Evolutionary conservation across 1,140 invertebrate genomes (phyloP), one percentile per base, ranked within the genome.

Genomic region (Ceratina australensis): DNA sequence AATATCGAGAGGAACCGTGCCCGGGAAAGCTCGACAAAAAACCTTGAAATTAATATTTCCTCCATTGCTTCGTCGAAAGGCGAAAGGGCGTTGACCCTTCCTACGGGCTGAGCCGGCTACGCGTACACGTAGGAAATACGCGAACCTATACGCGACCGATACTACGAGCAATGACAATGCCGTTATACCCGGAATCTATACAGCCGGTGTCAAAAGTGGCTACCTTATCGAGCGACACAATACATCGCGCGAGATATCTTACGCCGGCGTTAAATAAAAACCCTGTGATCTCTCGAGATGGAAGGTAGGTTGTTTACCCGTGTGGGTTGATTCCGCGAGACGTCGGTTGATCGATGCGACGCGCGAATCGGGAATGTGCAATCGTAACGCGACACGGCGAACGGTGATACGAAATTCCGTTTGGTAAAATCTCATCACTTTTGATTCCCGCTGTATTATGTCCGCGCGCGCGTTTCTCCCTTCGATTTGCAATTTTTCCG

Each of bases 11-110:
- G 52, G 66, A 65, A 65, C 65, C 63, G 65, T 24, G 76, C n/a
- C 66, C 16, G 64, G 63, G 66, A 71, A 81, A 84, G 69, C 73
- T 42, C 64, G 72, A 78, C 82, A 84, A 84, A 84, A 84, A 84
- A 84, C 74, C 82, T 84, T 84, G 79, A 82, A 84, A 85, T 85
- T 85, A 85, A 85, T 85, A 84, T 85, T 80, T 84, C 64, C 83
- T 75, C 64, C 75, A 79, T 50, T 57, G 74, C 72, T 71, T 81
- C 69, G 82, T 50, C 80, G 80, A 81, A 81, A 83, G 82, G 80
- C 67, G 71, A 79, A 75, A 79, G 82, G 82, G 68, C 82, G 77
- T 83, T 79, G 81, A 83, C 81, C 82, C 73, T 49, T 42, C 50
- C 10, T 24, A 59, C 26, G 22, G 49, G 20, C 33, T 3, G 22